Base-by-base conservation (phyloP, 2,797 vertebrate species). In the Adrianichthys oophorus region DNA sequence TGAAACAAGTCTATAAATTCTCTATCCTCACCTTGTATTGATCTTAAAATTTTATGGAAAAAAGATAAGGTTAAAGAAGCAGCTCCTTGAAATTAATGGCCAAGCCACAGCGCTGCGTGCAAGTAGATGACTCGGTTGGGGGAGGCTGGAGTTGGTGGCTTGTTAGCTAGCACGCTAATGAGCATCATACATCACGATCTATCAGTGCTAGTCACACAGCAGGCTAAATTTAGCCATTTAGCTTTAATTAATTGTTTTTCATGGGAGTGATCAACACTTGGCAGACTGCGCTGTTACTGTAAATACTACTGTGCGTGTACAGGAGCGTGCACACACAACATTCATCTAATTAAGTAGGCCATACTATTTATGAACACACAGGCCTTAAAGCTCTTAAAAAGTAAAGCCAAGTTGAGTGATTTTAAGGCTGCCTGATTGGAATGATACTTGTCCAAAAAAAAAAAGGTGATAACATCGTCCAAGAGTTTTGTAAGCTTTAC, bases 151-250 rank as follows among this genome's bases (percentile, higher is more conserved):
- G 47, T 43, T 45, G n/a, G 37, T 16, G 19, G 70, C 32, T 7
- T 48, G 62, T 65, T 72, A 55, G 58, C 47, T 65, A 54, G 57
- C 56, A 32, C 56, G 26, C 74, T 88, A 89, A 88, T 81, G 78
- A 88, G 81, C 51, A 5, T 58, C 74, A 88, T 85, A 70, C 63
- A 85, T 88, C 85, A 88, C 70, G 47, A 59, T 63, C 75, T 70
- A 83, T 87, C 82, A 69, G 59, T 37, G 63, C 68, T 84, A 82
- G 85, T 84, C 79, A 80, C 84, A 67, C 76, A 57, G 15, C 70
- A 40, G 65, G 58, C 77, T 88, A 87, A 83, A 88, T 89, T 86
- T 88, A 87, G 72, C 65, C 50, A 24, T 69, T 80, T 84, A 78
- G 71, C 82, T 82, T 76, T 68, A 81, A 82, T 85, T 81, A 75